Percentiles rank a stretch among this genome's conserved stretches.
Evolutionary conservation across 1,140 invertebrate genomes (phyloP).

Genomic region (Ostrea denselamellosa): DNA sequence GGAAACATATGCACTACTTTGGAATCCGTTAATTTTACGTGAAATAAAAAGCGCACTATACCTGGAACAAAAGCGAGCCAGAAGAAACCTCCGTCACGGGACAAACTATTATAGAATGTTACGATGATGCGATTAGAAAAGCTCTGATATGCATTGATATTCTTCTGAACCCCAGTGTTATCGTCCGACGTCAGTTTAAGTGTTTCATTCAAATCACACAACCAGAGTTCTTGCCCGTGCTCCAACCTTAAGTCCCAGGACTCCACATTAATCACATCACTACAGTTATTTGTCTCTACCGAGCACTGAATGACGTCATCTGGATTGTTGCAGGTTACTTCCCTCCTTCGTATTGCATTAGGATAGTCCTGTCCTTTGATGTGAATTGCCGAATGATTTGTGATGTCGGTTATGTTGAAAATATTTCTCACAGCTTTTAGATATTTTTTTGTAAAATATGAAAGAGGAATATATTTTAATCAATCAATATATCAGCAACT

Average conservation of each 20-base stretch:
- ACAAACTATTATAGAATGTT: background rate
- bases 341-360: background rate
- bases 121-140: background rate
- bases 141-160: background rate
- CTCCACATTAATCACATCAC: background rate
- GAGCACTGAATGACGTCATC: slow-evolving; percentile 5
- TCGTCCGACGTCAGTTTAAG: background rate
- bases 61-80: background rate
- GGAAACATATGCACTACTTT: background rate
- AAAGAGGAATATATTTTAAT: no score
- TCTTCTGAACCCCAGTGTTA: background rate
- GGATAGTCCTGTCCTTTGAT: background rate
- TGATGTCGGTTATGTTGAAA: background rate
- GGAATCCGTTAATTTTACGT: background rate
- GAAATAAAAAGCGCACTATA: background rate
- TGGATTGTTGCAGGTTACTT: background rate
- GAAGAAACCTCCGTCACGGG: background rate
- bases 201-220: background rate
- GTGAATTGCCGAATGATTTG: background rate
- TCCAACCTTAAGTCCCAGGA: background rate
- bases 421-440: background rate
- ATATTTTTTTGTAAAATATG: no score
- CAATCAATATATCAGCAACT: no score
- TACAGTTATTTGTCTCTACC: background rate
- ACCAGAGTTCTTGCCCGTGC: background rate